Percentiles rank a stretch among this genome's conserved stretches.
These are phyloP conservation scores for Ctenomys sociabilis DNA, from an alignment of 2,113 vertebrate species.

Conservation along the genomic window DNA sequence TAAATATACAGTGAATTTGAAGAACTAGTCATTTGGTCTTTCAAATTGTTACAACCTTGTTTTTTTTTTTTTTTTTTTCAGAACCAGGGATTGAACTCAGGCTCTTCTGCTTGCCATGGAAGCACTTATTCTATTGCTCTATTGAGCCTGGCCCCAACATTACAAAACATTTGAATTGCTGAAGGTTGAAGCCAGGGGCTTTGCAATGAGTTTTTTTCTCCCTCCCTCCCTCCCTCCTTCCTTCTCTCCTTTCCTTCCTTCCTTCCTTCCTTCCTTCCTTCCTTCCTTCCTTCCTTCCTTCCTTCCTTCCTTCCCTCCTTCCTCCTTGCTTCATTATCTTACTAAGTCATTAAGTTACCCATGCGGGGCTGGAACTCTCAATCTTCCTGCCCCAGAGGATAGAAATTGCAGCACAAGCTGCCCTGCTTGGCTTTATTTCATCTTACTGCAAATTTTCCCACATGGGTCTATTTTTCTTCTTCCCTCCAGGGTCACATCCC, in stretches of 20 bases:
- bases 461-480: background rate
- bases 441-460: background rate
- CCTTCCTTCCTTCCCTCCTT: background rate
- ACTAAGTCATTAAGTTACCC: no score
- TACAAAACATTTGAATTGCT: background rate
- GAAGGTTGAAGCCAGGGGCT: background rate
- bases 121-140: no score
- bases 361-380: background rate
- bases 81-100: no score
- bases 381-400: background rate
- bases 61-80: no score
- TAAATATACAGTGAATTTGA: background rate
- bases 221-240: no score
- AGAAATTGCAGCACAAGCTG: background rate
- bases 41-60: background rate
- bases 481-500: rapidly evolving
- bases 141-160: no score
- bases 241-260: background rate
- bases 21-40: no score
- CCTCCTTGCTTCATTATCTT: background rate
- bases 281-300: background rate
- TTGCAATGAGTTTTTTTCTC: background rate
- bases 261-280: background rate
- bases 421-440: background rate
- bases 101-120: no score